phyloP scores from a whole-genome alignment of 2,113 vertebrate species.

The Todiramphus saurophagus region DNA sequence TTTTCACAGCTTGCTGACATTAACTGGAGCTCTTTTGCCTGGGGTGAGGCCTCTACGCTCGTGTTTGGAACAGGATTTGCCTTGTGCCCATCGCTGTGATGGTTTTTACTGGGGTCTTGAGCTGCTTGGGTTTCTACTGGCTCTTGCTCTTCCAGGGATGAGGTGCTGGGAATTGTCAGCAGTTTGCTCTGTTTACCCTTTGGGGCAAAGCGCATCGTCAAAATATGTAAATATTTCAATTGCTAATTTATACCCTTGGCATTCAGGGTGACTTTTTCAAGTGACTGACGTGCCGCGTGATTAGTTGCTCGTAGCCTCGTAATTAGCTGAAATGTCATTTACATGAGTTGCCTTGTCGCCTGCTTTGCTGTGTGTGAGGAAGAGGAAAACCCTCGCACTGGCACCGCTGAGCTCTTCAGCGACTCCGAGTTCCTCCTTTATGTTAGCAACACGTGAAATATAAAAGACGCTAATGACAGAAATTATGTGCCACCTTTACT shows the following conservation, averaged over 20 bases:
- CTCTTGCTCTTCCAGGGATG: neutral
- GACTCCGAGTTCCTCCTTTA: neutral
- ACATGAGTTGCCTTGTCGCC: rapidly evolving
- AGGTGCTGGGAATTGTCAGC: rapidly evolving
- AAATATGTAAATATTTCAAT: conserved; percentile 10
- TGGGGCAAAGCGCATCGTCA: neutral
- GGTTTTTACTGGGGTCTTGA: neutral
- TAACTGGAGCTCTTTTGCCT: neutral
- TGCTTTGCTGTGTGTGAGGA: neutral
- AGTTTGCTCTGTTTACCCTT: neutral
- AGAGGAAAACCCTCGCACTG: rapidly evolving
- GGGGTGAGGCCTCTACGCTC: neutral
- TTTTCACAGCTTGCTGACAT: neutral
- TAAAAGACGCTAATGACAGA: neutral
- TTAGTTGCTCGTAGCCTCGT: neutral
- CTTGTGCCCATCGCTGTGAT: rapidly evolving
- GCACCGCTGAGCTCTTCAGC: rapidly evolving
- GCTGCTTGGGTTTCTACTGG: neutral
- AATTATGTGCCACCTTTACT: neutral
- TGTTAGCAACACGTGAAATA: neutral
- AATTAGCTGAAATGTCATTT: conserved; percentile 38
- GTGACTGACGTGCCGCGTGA: neutral
- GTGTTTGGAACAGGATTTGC: neutral
- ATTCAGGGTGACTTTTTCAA: neutral
- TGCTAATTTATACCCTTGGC: conserved; percentile 17